phyloP scores from a whole-genome alignment of 2,797 vertebrate genomes.

The Dicrostonyx torquatus region DNA sequence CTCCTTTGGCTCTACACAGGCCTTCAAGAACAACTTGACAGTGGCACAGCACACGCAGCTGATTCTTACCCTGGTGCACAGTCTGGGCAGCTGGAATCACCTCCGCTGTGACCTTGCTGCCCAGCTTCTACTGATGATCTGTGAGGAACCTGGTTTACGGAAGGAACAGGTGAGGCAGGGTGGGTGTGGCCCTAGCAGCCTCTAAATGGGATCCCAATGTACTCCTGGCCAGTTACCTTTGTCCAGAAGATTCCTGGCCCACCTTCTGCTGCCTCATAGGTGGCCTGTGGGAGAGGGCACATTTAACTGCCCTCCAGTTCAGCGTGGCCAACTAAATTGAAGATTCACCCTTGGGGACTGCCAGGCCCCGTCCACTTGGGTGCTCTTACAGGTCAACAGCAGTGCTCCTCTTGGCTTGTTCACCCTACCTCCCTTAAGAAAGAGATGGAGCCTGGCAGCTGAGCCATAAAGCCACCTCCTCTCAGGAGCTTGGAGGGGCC shows the following conservation, averaged over 20 bases:
- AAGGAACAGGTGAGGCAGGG: constrained; percentile 53
- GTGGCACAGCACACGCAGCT: constrained; percentile 61
- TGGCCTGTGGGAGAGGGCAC: neutral
- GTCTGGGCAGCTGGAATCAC: neutral
- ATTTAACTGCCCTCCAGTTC: neutral
- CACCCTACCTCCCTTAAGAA: too few species aligned
- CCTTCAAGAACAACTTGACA: neutral
- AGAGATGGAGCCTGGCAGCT: accelerated
- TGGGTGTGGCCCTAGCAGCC: too few species aligned
- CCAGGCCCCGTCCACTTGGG: neutral
- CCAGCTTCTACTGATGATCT: neutral
- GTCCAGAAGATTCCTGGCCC: neutral
- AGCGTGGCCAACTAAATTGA: neutral
- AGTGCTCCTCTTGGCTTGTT: neutral
- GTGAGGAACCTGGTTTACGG: neutral
- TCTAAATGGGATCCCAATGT: too few species aligned
- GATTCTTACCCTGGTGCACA: constrained; percentile 15
- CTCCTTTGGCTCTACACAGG: neutral
- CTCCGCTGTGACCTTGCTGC: constrained; percentile 37
- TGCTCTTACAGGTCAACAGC: too few species aligned
- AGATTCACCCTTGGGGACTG: too few species aligned
- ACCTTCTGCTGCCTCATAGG: neutral
- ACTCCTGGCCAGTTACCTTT: too few species aligned
- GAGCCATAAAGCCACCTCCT: neutral
- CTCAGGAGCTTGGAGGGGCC: neutral